Evolutionary conservation across 1,140 invertebrate genomes (phyloP).

Genomic region (Armadillidium nasatum): DNA sequence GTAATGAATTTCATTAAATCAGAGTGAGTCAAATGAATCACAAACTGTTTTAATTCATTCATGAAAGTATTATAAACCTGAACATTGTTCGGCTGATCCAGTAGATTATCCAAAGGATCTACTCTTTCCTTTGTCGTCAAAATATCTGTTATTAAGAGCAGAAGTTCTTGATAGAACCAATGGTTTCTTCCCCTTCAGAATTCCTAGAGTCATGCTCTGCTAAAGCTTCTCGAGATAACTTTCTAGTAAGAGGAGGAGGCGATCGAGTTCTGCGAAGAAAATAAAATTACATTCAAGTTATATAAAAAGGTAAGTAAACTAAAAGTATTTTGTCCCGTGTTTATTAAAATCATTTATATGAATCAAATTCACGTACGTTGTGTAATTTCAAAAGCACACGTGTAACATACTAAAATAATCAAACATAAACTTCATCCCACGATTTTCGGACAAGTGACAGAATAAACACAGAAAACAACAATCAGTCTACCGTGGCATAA

Average conservation of each 20-base stretch:
- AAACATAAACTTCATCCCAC: too few relatives aligned
- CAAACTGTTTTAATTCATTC: too few relatives aligned
- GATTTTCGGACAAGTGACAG: too few relatives aligned
- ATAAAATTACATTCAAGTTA: not conserved
- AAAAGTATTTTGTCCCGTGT: too few relatives aligned
- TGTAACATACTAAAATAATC: too few relatives aligned
- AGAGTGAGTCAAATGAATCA: too few relatives aligned
- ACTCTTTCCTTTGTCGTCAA: slow-evolving; percentile 67
- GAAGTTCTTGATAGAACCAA: slow-evolving; percentile 71
- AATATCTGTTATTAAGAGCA: slow-evolving; percentile 80
- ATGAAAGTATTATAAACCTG: not conserved
- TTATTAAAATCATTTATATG: too few relatives aligned
- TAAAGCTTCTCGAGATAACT: slow-evolving; percentile 40
- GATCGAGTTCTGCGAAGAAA: slow-evolving; percentile 39
- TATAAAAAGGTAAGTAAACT: not conserved
- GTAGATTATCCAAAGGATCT: slow-evolving; percentile 74
- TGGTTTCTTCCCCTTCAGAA: slow-evolving; percentile 39
- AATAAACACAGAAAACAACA: too few relatives aligned
- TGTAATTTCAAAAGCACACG: too few relatives aligned
- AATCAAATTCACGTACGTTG: too few relatives aligned
- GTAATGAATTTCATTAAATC: too few relatives aligned
- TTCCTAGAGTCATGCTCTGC: slow-evolving; percentile 34
- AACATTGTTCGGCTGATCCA: slow-evolving; percentile 52
- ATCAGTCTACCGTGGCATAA: too few relatives aligned
- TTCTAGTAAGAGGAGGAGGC: slow-evolving; percentile 37